Conservation (phyloP, 2,797 vertebrate species). For the Brachymystax lenok region DNA sequence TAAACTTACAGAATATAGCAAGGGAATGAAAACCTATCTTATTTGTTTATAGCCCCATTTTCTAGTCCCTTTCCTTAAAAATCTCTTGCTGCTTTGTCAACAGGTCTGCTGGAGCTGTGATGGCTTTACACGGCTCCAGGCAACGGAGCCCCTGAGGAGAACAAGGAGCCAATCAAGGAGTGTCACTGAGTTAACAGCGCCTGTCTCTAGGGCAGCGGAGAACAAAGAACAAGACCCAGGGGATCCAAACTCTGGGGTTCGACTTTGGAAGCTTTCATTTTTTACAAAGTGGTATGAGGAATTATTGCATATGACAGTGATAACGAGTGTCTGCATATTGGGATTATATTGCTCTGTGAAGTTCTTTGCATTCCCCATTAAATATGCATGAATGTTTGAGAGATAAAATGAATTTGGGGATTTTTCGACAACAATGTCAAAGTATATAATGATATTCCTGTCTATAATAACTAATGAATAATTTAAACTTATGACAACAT, state of each 20-base stretch:
- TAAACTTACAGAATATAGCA: background rate
- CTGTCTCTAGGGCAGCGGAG: conserved; percentile 29
- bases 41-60: conserved; percentile 3
- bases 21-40: background rate
- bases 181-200: conserved; percentile 27
- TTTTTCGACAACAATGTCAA: conserved; percentile 60
- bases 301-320: background rate
- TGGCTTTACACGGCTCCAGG: conserved; percentile 6
- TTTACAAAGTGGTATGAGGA: conserved; percentile 44
- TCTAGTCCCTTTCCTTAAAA: background rate
- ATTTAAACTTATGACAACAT: conserved; percentile 69
- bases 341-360: conserved; percentile 3
- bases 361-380: conserved; percentile 62
- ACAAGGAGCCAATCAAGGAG: conserved; percentile 24
- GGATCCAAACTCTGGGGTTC: conserved; percentile 27
- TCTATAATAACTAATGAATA: conserved; percentile 75
- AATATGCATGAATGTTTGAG: conserved; percentile 75
- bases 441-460: conserved; percentile 73
- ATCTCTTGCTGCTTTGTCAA: background rate
- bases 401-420: conserved; percentile 65
- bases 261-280: conserved; percentile 14
- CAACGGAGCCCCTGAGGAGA: conserved; percentile 4
- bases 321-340: background rate
- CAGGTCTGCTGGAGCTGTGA: conserved; percentile 7
- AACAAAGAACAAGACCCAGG: conserved; percentile 37